These are phyloP conservation scores for Clistopyga incitator DNA, from an alignment of 2,888 invertebrate species.

Conservation along the genomic window DNA sequence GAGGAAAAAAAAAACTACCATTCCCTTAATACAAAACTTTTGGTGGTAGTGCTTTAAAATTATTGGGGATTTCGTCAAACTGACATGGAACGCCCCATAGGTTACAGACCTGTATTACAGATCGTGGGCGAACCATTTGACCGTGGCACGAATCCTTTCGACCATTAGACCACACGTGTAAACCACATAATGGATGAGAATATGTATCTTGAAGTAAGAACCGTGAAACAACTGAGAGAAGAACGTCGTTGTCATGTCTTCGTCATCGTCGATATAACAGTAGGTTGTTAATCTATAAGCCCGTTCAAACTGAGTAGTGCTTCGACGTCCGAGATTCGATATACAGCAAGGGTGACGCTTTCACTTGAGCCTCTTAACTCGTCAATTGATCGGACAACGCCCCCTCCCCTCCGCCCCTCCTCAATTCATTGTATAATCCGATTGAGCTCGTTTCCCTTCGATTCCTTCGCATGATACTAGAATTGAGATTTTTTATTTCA, in stretches of 20 bases:
- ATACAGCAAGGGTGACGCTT: slow-evolving; percentile 61
- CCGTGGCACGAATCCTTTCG: slow-evolving; percentile 52
- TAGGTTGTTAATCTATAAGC: slow-evolving; percentile 28
- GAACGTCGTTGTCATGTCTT: slow-evolving; percentile 43
- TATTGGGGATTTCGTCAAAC: background rate
- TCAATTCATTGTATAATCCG: slow-evolving; percentile 68
- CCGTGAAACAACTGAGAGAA: slow-evolving; percentile 53
- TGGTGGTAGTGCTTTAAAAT: background rate
- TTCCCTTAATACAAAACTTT: too few species aligned
- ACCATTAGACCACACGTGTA: slow-evolving; percentile 3
- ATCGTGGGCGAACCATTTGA: slow-evolving; percentile 44
- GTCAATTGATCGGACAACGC: slow-evolving; percentile 73
- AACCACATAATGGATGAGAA: background rate
- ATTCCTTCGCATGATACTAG: background rate
- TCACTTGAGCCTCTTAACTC: slow-evolving; percentile 73
- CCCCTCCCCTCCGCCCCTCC: slow-evolving; percentile 37
- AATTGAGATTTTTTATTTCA: background rate
- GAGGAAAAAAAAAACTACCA: too few species aligned
- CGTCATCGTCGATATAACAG: slow-evolving; percentile 46
- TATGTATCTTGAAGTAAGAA: slow-evolving; percentile 23
- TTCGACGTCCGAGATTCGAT: slow-evolving; percentile 60
- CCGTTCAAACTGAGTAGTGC: slow-evolving; percentile 31
- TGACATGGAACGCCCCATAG: slow-evolving; percentile 8
- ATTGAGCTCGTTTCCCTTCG: slow-evolving; percentile 66
- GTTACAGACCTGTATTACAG: slow-evolving; percentile 2